Conservation (phyloP, 2,797 vertebrate species). For the Adelosebastes latens region DNA sequence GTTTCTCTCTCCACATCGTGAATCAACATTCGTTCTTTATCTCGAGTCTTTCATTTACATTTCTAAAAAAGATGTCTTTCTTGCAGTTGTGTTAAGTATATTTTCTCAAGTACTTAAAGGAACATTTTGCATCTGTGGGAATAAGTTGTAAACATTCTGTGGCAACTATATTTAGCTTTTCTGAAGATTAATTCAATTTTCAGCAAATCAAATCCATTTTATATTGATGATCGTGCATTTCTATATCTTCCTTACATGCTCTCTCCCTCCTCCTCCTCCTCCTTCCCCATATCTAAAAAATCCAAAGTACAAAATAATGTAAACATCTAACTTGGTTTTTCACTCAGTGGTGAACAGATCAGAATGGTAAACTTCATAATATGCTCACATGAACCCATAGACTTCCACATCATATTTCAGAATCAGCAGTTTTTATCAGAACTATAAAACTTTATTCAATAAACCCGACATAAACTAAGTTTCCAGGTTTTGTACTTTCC, state of each 20-base stretch:
- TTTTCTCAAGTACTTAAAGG: neutral
- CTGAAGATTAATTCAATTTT: neutral
- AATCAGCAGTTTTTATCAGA: neutral
- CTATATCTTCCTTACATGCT: neutral
- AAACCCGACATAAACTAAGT: neutral
- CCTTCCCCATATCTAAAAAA: neutral
- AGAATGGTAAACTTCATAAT: neutral
- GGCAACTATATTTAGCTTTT: neutral
- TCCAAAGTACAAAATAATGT: conserved; percentile 11
- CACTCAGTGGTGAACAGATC: neutral
- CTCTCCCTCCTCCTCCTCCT: neutral
- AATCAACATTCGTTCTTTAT: neutral
- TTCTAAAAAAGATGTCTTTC: neutral
- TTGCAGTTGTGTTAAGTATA: neutral
- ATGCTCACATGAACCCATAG: neutral
- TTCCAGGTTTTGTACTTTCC: conserved; percentile 35
- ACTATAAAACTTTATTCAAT: neutral
- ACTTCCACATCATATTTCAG: neutral
- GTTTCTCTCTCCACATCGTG: neutral
- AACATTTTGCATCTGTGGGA: neutral
- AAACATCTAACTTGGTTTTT: neutral
- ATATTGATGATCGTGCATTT: neutral
- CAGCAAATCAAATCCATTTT: neutral
- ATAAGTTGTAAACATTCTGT: neutral
- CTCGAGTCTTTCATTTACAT: neutral